Conservation (phyloP, 1,140 invertebrate species). For the Apis mellifera region Amel_HAv3.1 CM009943.2:7254001-7254500, state of each 20-base stretch:
- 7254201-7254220: constrained; percentile 39
- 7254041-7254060: background rate
- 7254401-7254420: background rate
- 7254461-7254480: constrained; percentile 57
- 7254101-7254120: background rate
- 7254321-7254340: background rate
- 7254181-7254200: constrained; percentile 37
- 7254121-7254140: constrained; percentile 29
- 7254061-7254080: background rate
- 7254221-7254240: constrained; percentile 57
- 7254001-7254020: no score
- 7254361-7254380: constrained; percentile 63
- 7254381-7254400: constrained; percentile 37
- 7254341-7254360: constrained; percentile 55
- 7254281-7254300: constrained; percentile 58
- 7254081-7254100: background rate
- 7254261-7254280: constrained; percentile 41
- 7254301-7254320: constrained; percentile 1
- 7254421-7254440: background rate
- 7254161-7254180: constrained; percentile 25
- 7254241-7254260: constrained; percentile 55
- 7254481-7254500: constrained; percentile 29
- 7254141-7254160: constrained; percentile 33
- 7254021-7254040: background rate
- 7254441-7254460: constrained; percentile 55